Base-by-base conservation (phyloP, 2,888 invertebrate genomes). In the Phortica okadai region DNA sequence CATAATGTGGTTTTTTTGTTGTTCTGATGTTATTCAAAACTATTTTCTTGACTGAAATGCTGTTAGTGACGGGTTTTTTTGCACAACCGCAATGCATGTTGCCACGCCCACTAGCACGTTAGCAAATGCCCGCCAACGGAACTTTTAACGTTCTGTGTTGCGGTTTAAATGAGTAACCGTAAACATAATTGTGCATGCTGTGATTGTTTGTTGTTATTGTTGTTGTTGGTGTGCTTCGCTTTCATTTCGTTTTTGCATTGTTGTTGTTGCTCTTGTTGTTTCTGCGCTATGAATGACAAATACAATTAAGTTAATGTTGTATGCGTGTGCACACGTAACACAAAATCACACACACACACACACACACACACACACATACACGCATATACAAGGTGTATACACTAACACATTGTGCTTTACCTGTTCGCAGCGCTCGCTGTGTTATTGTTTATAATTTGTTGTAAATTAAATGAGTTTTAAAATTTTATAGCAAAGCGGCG, bases 401-500 rank as follows among this genome's bases (percentile, higher is more conserved):
- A 33, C 33, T 33, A 1, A 21, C 50, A 25, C 54, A 54, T 33
- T 44, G 42, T 11, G 70, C 25, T 41, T 33, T 69, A 69, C 69
- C 69, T 69, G 16, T 11, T 21, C 54, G 10, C 16, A 62, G 8
- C 62, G 7, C 62, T 16, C 50, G 70, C 70, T 79, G 69, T 80
- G 78, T 82, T 83, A 82, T 87, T 81, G 81, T 88, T 81, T 82
- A 78, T 81, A 87, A 87, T 87, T 87, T 82, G 81, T 83, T 80
- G 82, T 80, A 87, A 85, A 87, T 87, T 87, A 86, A 86, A 86
- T 87, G 88, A 86, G 88, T 86, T 86, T 87, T 80, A 77, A 80
- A 80, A 82, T 80, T 80, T 82, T 62, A 62, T 75, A 74, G 73
- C 74, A 72, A 79, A 6, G 33, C 70, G 50, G 69, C 16, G 16